phyloP scores from a whole-genome alignment of 2,888 invertebrate species.

The Melanophora roralis region DNA sequence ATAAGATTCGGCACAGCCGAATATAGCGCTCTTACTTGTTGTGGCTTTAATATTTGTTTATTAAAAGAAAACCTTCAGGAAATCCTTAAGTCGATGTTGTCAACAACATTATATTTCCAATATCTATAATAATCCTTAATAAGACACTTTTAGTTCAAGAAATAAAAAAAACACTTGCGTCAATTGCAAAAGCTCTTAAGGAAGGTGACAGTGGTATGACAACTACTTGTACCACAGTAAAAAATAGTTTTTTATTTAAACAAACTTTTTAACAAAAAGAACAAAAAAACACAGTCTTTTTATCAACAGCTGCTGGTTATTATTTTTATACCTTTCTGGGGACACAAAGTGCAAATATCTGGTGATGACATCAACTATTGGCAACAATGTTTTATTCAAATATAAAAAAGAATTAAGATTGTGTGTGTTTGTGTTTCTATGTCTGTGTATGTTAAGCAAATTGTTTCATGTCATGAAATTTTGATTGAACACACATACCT shows the following conservation, averaged over 20 bases:
- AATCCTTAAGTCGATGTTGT: not conserved
- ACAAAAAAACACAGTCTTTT: not conserved
- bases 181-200: not conserved
- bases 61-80: too few relatives aligned
- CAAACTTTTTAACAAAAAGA: not conserved
- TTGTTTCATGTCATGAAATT: not conserved
- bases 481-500: not conserved
- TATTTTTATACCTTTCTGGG: not conserved
- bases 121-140: not conserved
- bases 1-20: too few relatives aligned
- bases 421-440: not conserved
- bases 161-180: not conserved
- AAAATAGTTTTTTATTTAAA: not conserved
- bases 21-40: too few relatives aligned
- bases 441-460: too few relatives aligned
- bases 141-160: not conserved
- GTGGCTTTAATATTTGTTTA: too few relatives aligned
- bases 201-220: conserved; percentile 4
- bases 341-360: not conserved
- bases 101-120: not conserved
- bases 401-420: not conserved
- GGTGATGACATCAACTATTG: conserved; percentile 40
- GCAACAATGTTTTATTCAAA: conserved; percentile 19
- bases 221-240: not conserved
- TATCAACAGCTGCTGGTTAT: not conserved